Evolutionary conservation across 92 coral and sea anemone species (phyloP).

Genomic region (Palythoa caribaeorum): DNA sequence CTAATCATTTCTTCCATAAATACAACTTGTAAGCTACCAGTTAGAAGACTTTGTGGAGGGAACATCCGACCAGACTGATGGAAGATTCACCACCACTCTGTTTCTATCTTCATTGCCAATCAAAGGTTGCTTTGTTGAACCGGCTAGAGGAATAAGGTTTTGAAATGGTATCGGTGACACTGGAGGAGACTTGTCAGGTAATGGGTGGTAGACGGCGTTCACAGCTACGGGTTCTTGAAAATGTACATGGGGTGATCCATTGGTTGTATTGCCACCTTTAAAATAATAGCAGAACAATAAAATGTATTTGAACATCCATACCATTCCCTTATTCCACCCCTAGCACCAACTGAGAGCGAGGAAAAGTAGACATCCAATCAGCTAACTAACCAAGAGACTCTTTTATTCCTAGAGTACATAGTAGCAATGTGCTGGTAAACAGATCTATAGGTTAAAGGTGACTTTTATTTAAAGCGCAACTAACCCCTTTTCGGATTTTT

Average conservation of each 20-base stretch:
- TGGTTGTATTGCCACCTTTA: slow-evolving; percentile 39
- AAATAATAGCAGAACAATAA: background rate
- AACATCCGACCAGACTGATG: slow-evolving; percentile 86
- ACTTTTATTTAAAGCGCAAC: too few species aligned
- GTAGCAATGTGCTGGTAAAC: too few species aligned
- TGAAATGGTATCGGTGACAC: slow-evolving; percentile 85
- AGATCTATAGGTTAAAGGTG: too few species aligned
- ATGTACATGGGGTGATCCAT: slow-evolving; percentile 76
- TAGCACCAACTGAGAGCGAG: too few species aligned
- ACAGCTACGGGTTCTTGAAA: slow-evolving; percentile 74
- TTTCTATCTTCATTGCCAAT: slow-evolving; percentile 36
- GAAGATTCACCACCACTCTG: slow-evolving; percentile 82
- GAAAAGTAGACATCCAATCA: too few species aligned
- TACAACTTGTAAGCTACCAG: background rate
- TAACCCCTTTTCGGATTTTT: too few species aligned
- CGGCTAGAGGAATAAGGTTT: slow-evolving; percentile 42
- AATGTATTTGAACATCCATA: background rate
- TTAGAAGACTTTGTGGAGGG: slow-evolving; percentile 73
- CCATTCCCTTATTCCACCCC: background rate
- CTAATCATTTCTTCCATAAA: too few species aligned
- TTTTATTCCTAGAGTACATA: too few species aligned
- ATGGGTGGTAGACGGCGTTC: background rate
- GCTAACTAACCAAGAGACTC: too few species aligned
- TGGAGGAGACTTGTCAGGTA: slow-evolving; percentile 72
- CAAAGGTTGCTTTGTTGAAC: background rate